Percentiles rank a stretch among this genome's conserved stretches.
phyloP scores from a whole-genome alignment of 2,113 vertebrate species.

The Xenopus borealis region DNA sequence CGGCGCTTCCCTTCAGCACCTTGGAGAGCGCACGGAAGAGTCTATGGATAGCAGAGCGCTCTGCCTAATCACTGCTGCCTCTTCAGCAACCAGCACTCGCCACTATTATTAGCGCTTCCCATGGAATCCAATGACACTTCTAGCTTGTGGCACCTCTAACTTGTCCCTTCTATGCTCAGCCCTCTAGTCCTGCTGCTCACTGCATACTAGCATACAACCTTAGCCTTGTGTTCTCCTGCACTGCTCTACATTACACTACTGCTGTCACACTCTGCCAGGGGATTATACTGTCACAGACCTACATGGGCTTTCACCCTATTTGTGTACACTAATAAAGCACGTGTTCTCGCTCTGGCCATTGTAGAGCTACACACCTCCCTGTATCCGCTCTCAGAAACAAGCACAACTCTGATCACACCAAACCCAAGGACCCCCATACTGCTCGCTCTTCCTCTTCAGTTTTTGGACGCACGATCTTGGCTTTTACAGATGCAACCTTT shows the following conservation, averaged over 20 bases:
- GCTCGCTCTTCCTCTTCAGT: too few relatives aligned
- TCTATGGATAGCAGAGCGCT: not conserved
- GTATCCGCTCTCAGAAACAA: not conserved
- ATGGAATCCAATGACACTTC: slow-evolving; percentile 4
- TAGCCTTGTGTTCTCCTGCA: not conserved
- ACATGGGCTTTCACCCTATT: not conserved
- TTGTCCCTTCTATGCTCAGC: not conserved
- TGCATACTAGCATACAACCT: not conserved
- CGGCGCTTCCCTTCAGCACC: slow-evolving; percentile 22
- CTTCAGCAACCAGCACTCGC: not conserved
- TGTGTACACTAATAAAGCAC: too few relatives aligned
- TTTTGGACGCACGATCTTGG: too few relatives aligned
- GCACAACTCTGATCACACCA: not conserved
- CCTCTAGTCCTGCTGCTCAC: slow-evolving; percentile 12
- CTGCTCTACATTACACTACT: not conserved
- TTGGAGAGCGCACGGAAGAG: slow-evolving; percentile 27
- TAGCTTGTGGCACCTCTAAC: slow-evolving; percentile 2
- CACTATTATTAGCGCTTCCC: not conserved
- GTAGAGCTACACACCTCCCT: not conserved
- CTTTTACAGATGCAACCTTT: too few relatives aligned
- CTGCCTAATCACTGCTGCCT: slow-evolving; percentile 7
- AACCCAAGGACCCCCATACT: too few relatives aligned
- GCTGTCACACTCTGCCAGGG: not conserved
- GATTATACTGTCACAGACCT: not conserved
- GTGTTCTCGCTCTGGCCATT: not conserved